Evolutionary conservation across 2,888 invertebrate species (phyloP), one percentile per base, ranked within the genome.

Genomic region (Octonoba sinensis): DNA sequence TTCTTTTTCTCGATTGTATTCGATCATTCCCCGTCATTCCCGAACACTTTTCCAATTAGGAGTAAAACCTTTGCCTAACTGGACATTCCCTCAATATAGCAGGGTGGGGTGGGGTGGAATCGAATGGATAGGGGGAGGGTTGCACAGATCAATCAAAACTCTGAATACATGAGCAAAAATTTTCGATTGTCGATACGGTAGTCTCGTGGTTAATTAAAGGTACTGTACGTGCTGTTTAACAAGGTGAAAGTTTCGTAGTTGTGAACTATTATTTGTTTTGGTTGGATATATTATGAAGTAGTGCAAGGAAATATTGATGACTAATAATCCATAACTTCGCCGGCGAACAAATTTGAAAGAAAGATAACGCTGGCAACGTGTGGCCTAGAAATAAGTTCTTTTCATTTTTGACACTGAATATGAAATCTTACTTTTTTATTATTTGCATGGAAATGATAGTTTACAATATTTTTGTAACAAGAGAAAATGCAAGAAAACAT

Each of bases 21-120:
- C 75, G 66, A 75, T 75, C 75, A 75, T 60, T 15, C 49, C 56
- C 60, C 70, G 46, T 75, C 75, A 49, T 75, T 60, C 67, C 36
- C 16, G 67, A 69, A 24, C 76, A 76, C 60, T 69, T 76, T 75
- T 77, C 76, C 76, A 77, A 77, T 77, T 77, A 77, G 76, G 51
- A 20, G 13, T 22, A 54, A 60, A 69, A 70, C 60, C 69, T 57
- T 56, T 60, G 70, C 44, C 69, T 60, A 70, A 70, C 60, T 62
- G 76, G 76, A 44, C 64, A 20, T 56, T 24, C 67, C 75, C 51
- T 67, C 75, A 64, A 73, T 73, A 64, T 36, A 36, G 36, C 36
- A 36, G 36, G 27, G 27, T 57, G 49, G 57, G 47, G 49, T 44
- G n/a, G 70, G 70, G 70, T 24, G 73, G 67, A 67, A 75, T 67